Conservation (phyloP, 2,888 invertebrate genomes). For the Vanessa cardui region DNA sequence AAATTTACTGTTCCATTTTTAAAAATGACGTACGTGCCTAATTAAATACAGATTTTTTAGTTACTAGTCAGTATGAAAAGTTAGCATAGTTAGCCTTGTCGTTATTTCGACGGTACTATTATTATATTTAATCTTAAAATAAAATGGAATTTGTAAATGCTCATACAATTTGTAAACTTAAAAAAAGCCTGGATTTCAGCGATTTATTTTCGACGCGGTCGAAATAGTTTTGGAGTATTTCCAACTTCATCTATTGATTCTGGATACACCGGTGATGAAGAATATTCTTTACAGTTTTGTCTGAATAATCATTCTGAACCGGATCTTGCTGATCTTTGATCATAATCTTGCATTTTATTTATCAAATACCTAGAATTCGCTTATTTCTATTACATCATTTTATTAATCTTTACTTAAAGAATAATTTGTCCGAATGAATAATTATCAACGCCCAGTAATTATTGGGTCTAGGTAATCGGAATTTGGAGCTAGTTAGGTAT, state of each 20-base stretch:
- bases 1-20: too few relatives aligned
- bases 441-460: too few relatives aligned
- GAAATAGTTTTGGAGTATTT: conserved; percentile 55
- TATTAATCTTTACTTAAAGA: too few relatives aligned
- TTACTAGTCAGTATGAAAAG: background rate
- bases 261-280: conserved; percentile 1
- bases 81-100: background rate
- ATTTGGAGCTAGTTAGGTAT: too few relatives aligned
- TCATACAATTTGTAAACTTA: conserved; percentile 20
- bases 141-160: conserved; percentile 8
- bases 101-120: conserved; percentile 8
- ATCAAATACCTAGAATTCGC: background rate
- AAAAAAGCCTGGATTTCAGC: conserved; percentile 28
- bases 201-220: conserved; percentile 51
- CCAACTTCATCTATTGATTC: conserved; percentile 43
- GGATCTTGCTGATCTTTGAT: background rate
- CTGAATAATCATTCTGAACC: conserved; percentile 5
- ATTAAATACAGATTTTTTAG: too few relatives aligned
- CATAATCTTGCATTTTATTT: background rate
- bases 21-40: too few relatives aligned
- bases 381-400: too few relatives aligned
- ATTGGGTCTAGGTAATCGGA: too few relatives aligned
- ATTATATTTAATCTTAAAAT: conserved; percentile 25
- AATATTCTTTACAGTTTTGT: background rate
- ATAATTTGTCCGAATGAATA: too few relatives aligned